A percentile compares a stretch with the other conserved stretches of the same genome.
Conservation (phyloP, 2,113 vertebrate species). For the Nibea albiflora region DNA sequence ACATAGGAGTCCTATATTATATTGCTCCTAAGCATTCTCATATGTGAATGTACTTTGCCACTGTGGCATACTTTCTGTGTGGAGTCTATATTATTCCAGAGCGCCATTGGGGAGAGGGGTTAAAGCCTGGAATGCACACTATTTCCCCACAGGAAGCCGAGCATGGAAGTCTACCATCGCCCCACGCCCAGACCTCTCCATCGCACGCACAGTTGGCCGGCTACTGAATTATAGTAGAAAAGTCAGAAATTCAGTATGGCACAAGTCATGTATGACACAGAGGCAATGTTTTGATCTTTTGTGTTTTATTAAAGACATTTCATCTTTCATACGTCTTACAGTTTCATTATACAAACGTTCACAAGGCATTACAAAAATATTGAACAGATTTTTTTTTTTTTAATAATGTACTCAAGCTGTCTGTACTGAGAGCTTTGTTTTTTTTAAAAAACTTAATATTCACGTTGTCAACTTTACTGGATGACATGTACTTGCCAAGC, state of each 20-base stretch:
- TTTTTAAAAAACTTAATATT: slow-evolving; percentile 50
- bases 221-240: slow-evolving; percentile 20
- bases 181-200: slow-evolving; percentile 73
- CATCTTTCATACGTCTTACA: slow-evolving; percentile 51
- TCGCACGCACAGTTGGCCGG: slow-evolving; percentile 46
- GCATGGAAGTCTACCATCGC: slow-evolving; percentile 65
- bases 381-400: slow-evolving; percentile 18
- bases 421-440: slow-evolving; percentile 53
- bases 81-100: slow-evolving; percentile 75
- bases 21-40: slow-evolving; percentile 53
- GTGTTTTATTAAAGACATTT: slow-evolving; percentile 72
- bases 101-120: slow-evolving; percentile 68
- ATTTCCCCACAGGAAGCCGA: slow-evolving; percentile 81
- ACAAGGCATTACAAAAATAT: slow-evolving; percentile 75
- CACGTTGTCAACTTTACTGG: slow-evolving; percentile 53
- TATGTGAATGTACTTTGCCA: slow-evolving; percentile 46
- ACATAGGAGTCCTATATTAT: slow-evolving; percentile 5
- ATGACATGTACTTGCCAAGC: slow-evolving; percentile 39
- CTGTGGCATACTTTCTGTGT: slow-evolving; percentile 49
- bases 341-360: slow-evolving; percentile 64
- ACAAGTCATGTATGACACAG: neutral
- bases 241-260: neutral
- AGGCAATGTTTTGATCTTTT: slow-evolving; percentile 21
- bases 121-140: slow-evolving; percentile 78
- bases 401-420: slow-evolving; percentile 50